Evolutionary conservation across 2,113 vertebrate species (phyloP), one percentile per base, ranked within the genome.

Genomic region (Phodopus roborovskii): DNA sequence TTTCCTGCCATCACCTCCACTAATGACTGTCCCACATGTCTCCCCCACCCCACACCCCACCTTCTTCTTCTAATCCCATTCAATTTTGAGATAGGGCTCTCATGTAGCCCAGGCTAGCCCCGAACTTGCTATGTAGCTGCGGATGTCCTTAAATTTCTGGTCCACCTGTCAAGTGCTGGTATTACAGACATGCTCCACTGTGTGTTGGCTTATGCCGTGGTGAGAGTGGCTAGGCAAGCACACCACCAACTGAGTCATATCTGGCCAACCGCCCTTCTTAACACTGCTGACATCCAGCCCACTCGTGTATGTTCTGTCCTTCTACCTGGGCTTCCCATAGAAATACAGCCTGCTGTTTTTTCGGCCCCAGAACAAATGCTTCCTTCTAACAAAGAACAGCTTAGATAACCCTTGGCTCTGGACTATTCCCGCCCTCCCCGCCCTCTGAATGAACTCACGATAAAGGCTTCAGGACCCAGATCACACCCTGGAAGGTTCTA

Each of bases 361-460:
- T 50, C 48, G 5, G 8, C 26, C 33, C 33, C 22, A 50, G 60
- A 50, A 62, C 66, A 74, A 48, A n/a, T 0, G 0, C 16, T 48
- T 3, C 0, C 24, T 19, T 58, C 26, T 6, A 5, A 24, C n/a
- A 22, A 42, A 1, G n/a, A 6, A 7, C 0, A 0, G 60, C 12
- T 78, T 33, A 60, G 74, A 78, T 24, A 79, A 87, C 10, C 42
- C 70, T 66, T 2, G 50, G 33, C 42, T 11, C 3, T 9, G 19
- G 45, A 30, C 68, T 8, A 7, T 22, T 42, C 92, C 53, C 13
- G 6, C 22, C 86, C 56, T 0, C 0, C 0, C 20, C 66, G 71
- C 64, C 89, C 62, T 64, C 56, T 42, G 81, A 42, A 79, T 5
- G 58, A 79, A 56, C 28, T 0, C 17, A 36, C 0, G 16, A 83